A percentile compares a stretch with the other conserved stretches of the same genome.
Evolutionary conservation across 2,797 vertebrate genomes (phyloP).

Genomic region (Xenentodon cancila): DNA sequence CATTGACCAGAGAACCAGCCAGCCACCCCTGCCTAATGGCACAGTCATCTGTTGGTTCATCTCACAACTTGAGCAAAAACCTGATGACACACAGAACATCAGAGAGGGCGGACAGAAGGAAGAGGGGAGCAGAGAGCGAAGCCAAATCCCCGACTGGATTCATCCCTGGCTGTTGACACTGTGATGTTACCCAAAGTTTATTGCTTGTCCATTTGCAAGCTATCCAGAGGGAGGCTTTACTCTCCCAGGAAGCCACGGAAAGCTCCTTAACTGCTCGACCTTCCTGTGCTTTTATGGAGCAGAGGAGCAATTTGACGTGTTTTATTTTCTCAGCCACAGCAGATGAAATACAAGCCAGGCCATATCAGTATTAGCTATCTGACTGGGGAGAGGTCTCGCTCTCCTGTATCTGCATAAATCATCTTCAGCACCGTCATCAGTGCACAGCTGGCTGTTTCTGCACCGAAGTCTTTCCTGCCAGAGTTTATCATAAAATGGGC

Average conservation of each 20-base stretch:
- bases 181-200: slow-evolving; percentile 66
- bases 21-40: slow-evolving; percentile 58
- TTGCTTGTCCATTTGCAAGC: slow-evolving; percentile 63
- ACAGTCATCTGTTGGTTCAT: slow-evolving; percentile 56
- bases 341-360: slow-evolving; percentile 40
- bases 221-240: slow-evolving; percentile 35
- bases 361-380: slow-evolving; percentile 35
- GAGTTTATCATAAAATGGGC: slow-evolving; percentile 48
- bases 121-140: slow-evolving; percentile 29
- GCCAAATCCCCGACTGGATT: slow-evolving; percentile 43
- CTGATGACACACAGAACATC: slow-evolving; percentile 37
- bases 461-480: slow-evolving; percentile 31
- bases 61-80: slow-evolving; percentile 48
- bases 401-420: slow-evolving; percentile 50
- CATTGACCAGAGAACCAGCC: slow-evolving; percentile 52
- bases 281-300: slow-evolving; percentile 69
- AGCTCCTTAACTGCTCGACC: slow-evolving; percentile 57
- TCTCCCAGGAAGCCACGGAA: slow-evolving; percentile 54
- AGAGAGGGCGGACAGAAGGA: slow-evolving; percentile 15
- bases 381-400: slow-evolving; percentile 25
- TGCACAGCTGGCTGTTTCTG: slow-evolving; percentile 12
- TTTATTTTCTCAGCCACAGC: slow-evolving; percentile 53
- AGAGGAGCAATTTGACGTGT: slow-evolving; percentile 58
- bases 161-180: slow-evolving; percentile 49
- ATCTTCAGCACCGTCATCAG: slow-evolving; percentile 43